Percentiles rank a stretch among this genome's conserved stretches.
phyloP scores from a whole-genome alignment of 37 sponge, comb jelly and placozoan species.

The Mnemiopsis leidyi region DNA sequence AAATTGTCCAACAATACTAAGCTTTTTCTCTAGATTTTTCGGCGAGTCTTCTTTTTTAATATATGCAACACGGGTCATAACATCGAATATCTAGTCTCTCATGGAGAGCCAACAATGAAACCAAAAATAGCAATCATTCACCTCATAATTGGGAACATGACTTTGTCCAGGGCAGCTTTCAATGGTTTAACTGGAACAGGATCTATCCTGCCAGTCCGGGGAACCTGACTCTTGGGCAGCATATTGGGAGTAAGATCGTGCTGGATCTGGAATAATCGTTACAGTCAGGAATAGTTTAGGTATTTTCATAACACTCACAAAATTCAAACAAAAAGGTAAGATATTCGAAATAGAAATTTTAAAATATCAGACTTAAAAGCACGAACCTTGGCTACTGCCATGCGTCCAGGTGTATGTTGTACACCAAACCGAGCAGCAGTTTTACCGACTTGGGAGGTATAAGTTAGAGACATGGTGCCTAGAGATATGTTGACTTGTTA shows the following conservation, averaged over 20 bases:
- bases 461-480: background rate
- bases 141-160: background rate
- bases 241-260: background rate
- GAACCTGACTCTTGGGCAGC: conserved; percentile 39
- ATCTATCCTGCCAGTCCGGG: conserved; percentile 13
- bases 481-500: background rate
- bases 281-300: background rate
- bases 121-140: no score
- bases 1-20: no score
- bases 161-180: background rate
- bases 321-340: no score
- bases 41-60: no score
- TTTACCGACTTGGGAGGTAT: background rate
- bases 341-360: no score
- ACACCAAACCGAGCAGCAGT: conserved; percentile 55
- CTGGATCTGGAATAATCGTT: background rate
- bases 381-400: background rate
- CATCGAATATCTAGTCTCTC: no score
- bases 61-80: no score
- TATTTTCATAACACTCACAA: background rate
- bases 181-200: background rate
- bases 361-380: no score
- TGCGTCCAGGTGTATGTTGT: background rate
- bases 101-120: no score
- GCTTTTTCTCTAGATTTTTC: no score